These are phyloP conservation scores for Caenorhabditis sp. DNA, from an alignment of 2,888 invertebrate genomes.

Conservation along the genomic window DNA sequence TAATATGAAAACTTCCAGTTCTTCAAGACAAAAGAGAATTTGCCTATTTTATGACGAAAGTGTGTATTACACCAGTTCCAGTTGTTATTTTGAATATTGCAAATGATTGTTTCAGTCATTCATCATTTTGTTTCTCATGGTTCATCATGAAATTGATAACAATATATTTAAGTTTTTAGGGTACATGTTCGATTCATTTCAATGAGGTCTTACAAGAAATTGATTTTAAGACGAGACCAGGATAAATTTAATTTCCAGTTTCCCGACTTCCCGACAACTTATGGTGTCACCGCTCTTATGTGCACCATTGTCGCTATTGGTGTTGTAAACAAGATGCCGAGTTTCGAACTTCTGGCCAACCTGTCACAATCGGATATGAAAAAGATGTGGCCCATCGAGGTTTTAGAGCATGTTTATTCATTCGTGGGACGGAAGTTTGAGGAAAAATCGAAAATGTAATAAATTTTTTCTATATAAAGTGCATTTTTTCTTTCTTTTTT, in stretches of 20 bases:
- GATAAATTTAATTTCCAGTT: conserved; percentile 20
- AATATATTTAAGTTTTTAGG: too few relatives aligned
- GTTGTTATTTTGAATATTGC: too few relatives aligned
- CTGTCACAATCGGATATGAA: conserved; percentile 13
- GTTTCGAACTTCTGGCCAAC: conserved; percentile 31
- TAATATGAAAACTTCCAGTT: background rate
- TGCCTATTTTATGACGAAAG: too few relatives aligned
- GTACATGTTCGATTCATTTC: too few relatives aligned
- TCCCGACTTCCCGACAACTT: conserved; percentile 36
- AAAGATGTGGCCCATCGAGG: conserved; percentile 12
- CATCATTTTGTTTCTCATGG: too few relatives aligned
- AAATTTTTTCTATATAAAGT: background rate
- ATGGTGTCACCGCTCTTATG: conserved; percentile 50
- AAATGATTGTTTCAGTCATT: too few relatives aligned
- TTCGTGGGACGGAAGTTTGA: conserved; percentile 8
- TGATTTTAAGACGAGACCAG: too few relatives aligned
- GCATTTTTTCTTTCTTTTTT: background rate
- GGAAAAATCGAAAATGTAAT: conserved; percentile 25
- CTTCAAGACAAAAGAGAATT: background rate
- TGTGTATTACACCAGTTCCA: too few relatives aligned
- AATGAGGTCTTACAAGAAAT: too few relatives aligned
- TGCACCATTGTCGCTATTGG: conserved; percentile 47
- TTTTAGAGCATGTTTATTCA: conserved; percentile 26
- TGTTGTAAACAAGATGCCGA: conserved; percentile 21
- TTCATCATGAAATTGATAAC: too few relatives aligned